Conservation (phyloP, 1,140 invertebrate species). For the Neoseiulus cucumeris region DNA sequence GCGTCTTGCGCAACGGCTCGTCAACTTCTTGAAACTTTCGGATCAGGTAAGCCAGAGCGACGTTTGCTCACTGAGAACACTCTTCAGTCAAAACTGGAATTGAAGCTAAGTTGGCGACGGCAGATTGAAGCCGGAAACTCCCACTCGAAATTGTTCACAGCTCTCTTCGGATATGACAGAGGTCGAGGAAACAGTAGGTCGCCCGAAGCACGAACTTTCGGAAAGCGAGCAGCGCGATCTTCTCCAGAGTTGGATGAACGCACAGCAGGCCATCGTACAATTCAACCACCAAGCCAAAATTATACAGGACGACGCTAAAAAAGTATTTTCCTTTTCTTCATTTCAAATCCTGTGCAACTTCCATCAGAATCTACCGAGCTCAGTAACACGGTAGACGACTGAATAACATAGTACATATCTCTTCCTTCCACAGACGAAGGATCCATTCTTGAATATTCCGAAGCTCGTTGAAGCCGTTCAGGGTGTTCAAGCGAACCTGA, state of each 20-base stretch:
- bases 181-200: background rate
- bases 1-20: background rate
- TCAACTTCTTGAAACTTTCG: constrained; percentile 4
- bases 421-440: background rate
- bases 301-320: background rate
- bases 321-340: background rate
- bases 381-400: too few relatives aligned
- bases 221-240: background rate
- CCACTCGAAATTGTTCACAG: background rate
- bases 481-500: background rate
- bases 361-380: too few relatives aligned
- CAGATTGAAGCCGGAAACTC: too few relatives aligned
- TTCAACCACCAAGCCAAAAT: constrained; percentile 4
- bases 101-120: too few relatives aligned
- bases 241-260: constrained; percentile 9
- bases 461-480: background rate
- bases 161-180: constrained; percentile 3
- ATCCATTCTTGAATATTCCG: background rate
- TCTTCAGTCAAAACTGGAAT: background rate
- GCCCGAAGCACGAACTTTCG: background rate
- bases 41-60: background rate
- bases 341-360: too few relatives aligned
- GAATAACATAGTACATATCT: too few relatives aligned
- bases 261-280: background rate
- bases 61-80: too few relatives aligned